Evolutionary conservation across 1,140 invertebrate species (phyloP).

Genomic region (Xylocopa sonorina): DNA sequence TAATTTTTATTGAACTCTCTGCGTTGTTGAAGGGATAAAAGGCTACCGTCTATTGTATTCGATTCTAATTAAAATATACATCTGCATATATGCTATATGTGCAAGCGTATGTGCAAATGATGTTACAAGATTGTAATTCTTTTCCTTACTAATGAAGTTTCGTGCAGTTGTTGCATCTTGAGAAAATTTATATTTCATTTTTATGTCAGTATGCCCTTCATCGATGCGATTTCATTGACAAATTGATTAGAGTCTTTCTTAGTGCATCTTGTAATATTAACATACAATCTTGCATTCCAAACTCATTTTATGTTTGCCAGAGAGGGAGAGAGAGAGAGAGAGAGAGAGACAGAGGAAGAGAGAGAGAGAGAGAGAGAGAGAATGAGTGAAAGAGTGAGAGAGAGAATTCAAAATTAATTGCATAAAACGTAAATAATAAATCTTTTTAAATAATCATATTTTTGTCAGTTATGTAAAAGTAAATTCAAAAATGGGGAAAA

Average conservation of each 20-base stretch:
- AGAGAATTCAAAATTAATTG: constrained; percentile 11
- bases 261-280: neutral
- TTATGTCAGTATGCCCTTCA: constrained; percentile 9
- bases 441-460: neutral
- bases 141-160: neutral
- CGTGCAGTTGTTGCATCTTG: too few relatives aligned
- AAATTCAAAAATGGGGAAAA: neutral
- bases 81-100: neutral
- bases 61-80: neutral
- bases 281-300: constrained; percentile 30
- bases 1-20: constrained; percentile 12
- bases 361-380: too few relatives aligned
- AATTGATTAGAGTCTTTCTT: neutral
- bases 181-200: neutral
- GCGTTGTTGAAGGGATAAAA: constrained; percentile 25
- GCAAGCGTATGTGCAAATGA: neutral
- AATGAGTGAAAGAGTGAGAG: too few relatives aligned
- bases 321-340: too few relatives aligned
- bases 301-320: constrained; percentile 24
- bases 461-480: constrained; percentile 4
- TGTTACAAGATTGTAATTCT: constrained; percentile 5
- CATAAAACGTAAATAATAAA: neutral
- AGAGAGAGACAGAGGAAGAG: too few relatives aligned
- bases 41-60: constrained; percentile 16
- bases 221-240: neutral